Percentiles rank a stretch among this genome's conserved stretches.
Evolutionary conservation across 2,113 vertebrate species (phyloP).

Genomic region (Pithys albifrons): DNA sequence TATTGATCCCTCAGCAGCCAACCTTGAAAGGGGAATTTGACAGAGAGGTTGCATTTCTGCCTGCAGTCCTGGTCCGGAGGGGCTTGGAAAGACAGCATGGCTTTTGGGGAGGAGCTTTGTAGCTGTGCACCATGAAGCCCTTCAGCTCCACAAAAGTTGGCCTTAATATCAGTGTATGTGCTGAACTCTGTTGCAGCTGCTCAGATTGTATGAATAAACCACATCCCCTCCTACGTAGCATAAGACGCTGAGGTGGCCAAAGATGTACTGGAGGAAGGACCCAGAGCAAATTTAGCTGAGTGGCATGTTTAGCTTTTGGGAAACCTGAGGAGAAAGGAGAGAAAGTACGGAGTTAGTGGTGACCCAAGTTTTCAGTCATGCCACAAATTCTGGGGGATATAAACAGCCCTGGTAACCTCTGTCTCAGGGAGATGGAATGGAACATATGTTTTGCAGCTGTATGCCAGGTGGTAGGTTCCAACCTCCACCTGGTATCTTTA

Average conservation of each 20-base stretch:
- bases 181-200: not conserved
- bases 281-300: not conserved
- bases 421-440: not conserved
- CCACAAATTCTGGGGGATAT: not conserved
- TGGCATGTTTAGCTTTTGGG: not conserved
- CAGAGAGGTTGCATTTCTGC: not conserved
- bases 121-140: not conserved
- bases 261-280: fast-evolving
- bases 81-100: not conserved
- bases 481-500: not conserved
- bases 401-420: not conserved
- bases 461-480: not conserved
- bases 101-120: fast-evolving
- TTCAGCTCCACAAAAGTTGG: not conserved
- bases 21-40: not conserved
- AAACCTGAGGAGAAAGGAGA: not conserved
- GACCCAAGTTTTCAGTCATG: not conserved
- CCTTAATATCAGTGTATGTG: not conserved
- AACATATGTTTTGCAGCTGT: not conserved
- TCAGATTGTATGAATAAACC: not conserved
- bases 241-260: not conserved
- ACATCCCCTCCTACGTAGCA: fast-evolving
- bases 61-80: not conserved
- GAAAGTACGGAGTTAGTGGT: not conserved
- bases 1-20: fast-evolving